Evolutionary conservation across 2,113 vertebrate genomes (phyloP), one percentile per base, ranked within the genome.

Genomic region (Motacilla tschutschensis): DNA sequence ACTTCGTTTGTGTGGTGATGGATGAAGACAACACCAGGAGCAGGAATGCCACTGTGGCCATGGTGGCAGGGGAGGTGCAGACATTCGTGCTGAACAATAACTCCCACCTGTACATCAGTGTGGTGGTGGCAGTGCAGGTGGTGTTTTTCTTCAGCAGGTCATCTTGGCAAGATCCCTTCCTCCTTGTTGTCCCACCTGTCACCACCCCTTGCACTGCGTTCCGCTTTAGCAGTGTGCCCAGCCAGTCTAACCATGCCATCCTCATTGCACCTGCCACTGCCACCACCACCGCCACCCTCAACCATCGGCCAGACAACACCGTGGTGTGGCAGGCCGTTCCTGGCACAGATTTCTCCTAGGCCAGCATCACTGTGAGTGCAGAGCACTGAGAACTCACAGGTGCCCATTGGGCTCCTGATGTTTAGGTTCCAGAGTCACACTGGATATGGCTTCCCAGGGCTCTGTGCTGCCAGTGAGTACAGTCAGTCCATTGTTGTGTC

Each of bases 271-370:
- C 35, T 5, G 93, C 40, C 3, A 20, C 15, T 2, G 85, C 82
- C 10, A 5, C 43, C 3, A 8, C 25, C 48, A 17, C 57, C 46
- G 17, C 92, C 43, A 77, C 19, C 8, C 21, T 96, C 33, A 95
- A 97, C 88, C 74, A 60, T 13, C 11, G 1, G 7, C 10, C n/a
- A 1, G 12, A 87, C 12, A 40, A 8, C 17, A 14, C 46, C 4
- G 0, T 92, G 7, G 6, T 64, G 7, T 98, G 97, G 98, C 41
- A 54, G 25, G 26, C 13, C 1, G 58, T 97, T 11, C 58, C 74
- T 2, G 91, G 90, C 50, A 96, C 96, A 2, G 94, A 94, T 12
- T 97, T 95, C 71, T 97, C 97, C 74, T 98, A 96, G 96, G 48
- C 94, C 5, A 38, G 62, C 17, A n/a, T 97, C 8, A 17, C 63